Base-by-base conservation (phyloP, 2,797 vertebrate species). In the Myiotriccus ornatus region DNA sequence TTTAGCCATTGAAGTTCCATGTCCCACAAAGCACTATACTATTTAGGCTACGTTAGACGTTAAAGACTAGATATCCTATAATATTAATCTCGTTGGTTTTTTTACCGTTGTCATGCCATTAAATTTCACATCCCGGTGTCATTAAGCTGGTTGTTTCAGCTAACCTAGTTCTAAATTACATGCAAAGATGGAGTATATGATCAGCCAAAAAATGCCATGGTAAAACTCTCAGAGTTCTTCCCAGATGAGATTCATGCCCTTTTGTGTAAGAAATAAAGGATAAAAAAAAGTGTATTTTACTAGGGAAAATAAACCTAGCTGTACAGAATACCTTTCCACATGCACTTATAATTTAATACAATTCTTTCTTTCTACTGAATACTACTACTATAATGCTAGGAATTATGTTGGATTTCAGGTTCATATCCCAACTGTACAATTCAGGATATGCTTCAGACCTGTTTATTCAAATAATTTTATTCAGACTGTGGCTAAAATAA, bases 371-470 rank as follows among this genome's bases (percentile, higher is more conserved):
- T 82, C 67, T 94, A 43, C 83, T 89, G 86, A 95, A 77, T 93
- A 74, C 34, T 93, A 15, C 91, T 82, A 73, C 47, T 89, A 3
- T 93, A 93, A 93, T 89, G 57, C 74, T 71, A 91, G 64, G 87
- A 91, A 87, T 94, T 96, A 94, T 69, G 83, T 69, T 91, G 88
- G 81, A 96, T 96, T 94, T 93, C 44, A 87, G 44, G 34, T 73
- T 95, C 73, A 91, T 96, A 75, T 95, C 91, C 84, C 83, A 93
- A 92, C 89, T 88, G 73, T 94, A 90, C 88, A 91, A 56, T 94
- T 83, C 84, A 79, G 93, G 79, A 90, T 94, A 93, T 95, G 39
- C 80, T 91, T 87, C 85, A 94, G 95, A 87, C 73, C 69, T 78
- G 74, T 63, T 77, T 90, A 85, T 94, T 92, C 86, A 94, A 94